Percentiles rank a stretch among this genome's conserved stretches.
Evolutionary conservation across 2,113 vertebrate species (phyloP).

Genomic region (Myotis lucifugus): DNA sequence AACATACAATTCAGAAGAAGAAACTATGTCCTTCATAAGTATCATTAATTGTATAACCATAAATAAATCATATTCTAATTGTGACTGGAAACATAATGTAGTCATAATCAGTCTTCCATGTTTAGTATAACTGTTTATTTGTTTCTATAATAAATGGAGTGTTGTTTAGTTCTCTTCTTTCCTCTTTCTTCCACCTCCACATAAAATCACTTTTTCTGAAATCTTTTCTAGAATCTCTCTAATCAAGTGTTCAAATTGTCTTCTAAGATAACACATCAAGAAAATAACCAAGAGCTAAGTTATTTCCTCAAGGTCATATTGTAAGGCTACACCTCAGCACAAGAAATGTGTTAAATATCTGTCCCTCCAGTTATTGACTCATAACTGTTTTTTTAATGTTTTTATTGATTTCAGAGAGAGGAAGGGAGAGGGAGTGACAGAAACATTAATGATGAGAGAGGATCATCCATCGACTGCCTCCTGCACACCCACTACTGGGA

Average conservation of each 20-base stretch:
- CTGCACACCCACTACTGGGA: no score
- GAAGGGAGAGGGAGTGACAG: no score
- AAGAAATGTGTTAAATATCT: background rate
- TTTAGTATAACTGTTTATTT: background rate
- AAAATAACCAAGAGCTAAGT: background rate
- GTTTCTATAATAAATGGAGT: background rate
- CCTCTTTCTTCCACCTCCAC: background rate
- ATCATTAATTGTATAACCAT: background rate
- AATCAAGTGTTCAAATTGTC: background rate
- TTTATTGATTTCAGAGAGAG: no score
- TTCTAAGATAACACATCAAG: background rate
- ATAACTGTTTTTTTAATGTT: background rate
- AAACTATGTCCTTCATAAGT: background rate
- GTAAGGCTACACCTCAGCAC: background rate
- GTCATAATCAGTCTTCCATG: background rate
- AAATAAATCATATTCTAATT: conserved; percentile 30
- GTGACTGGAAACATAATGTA: background rate
- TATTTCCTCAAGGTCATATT: background rate
- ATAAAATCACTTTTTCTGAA: background rate
- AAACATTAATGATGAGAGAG: no score
- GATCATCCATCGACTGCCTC: no score
- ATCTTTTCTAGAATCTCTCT: background rate
- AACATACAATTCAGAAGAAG: background rate
- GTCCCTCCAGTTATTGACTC: background rate
- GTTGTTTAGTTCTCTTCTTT: background rate